Conservation (phyloP, 2,797 vertebrate species). For the Schizothorax lantsangensis region DNA sequence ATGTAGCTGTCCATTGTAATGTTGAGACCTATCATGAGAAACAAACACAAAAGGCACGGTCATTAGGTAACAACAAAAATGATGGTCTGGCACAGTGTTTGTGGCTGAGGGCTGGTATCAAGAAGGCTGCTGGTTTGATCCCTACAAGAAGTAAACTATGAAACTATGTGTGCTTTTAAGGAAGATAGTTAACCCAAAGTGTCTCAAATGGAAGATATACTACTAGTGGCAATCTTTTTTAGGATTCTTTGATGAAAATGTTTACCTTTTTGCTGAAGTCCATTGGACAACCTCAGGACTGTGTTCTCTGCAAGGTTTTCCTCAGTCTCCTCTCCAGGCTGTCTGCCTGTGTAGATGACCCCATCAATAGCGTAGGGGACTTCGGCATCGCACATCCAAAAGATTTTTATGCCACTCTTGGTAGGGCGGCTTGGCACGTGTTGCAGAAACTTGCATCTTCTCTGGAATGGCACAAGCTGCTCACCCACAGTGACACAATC, state of each 20-base stretch:
- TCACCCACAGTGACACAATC: slow-evolving; percentile 55
- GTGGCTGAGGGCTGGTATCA: neutral
- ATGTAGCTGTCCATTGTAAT: slow-evolving; percentile 41
- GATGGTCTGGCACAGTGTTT: neutral
- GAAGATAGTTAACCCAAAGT: neutral
- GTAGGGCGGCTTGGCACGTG: slow-evolving; percentile 41
- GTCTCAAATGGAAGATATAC: neutral
- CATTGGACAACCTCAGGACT: slow-evolving; percentile 44
- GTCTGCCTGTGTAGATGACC: slow-evolving; percentile 43
- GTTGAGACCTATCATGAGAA: slow-evolving; percentile 34
- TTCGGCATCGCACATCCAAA: slow-evolving; percentile 54
- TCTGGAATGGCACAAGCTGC: slow-evolving; percentile 52
- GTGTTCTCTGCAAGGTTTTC: slow-evolving; percentile 43
- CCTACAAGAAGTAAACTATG: neutral
- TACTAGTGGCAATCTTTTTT: neutral
- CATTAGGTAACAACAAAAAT: neutral
- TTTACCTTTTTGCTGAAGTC: slow-evolving; percentile 18
- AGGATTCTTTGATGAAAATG: neutral
- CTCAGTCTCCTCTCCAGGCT: slow-evolving; percentile 36
- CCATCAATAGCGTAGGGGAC: slow-evolving; percentile 47
- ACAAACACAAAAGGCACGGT: neutral
- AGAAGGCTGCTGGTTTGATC: neutral
- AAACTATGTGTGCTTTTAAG: neutral
- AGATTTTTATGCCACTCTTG: slow-evolving; percentile 46
- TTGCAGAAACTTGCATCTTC: slow-evolving; percentile 49